phyloP scores from a whole-genome alignment of 2,797 vertebrate genomes.

The Gambelia wislizenii region DNA sequence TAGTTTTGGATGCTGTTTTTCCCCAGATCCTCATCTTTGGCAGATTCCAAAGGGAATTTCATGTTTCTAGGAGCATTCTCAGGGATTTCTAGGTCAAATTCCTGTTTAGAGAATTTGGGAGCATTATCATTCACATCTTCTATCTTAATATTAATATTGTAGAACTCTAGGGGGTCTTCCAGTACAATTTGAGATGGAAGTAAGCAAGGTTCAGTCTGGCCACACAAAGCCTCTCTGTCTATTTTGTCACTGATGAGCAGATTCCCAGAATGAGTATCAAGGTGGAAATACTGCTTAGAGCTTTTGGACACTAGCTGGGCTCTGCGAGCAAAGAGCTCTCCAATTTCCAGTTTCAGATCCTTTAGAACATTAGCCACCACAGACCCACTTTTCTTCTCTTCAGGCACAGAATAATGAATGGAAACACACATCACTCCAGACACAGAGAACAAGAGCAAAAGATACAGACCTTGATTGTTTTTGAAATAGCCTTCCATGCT shows the following conservation, averaged over 20 bases:
- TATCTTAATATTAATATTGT: constrained; percentile 62
- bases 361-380: constrained; percentile 56
- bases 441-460: background rate
- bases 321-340: background rate
- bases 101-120: constrained; percentile 46
- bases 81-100: constrained; percentile 72
- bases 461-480: constrained; percentile 6
- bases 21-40: constrained; percentile 73
- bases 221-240: constrained; percentile 65
- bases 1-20: constrained; percentile 76
- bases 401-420: constrained; percentile 52
- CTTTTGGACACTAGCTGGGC: background rate
- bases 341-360: constrained; percentile 20
- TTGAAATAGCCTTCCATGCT: background rate
- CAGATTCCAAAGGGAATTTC: constrained; percentile 80
- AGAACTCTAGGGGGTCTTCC: constrained; percentile 73
- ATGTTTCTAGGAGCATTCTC: constrained; percentile 71
- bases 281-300: background rate
- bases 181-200: constrained; percentile 70
- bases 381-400: constrained; percentile 61
- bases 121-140: constrained; percentile 41
- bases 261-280: background rate
- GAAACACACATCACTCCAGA: background rate
- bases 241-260: constrained; percentile 63
- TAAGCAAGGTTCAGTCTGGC: constrained; percentile 60